Evolutionary conservation across 2,113 vertebrate species (phyloP).

Genomic region (Elephas maximus): DNA sequence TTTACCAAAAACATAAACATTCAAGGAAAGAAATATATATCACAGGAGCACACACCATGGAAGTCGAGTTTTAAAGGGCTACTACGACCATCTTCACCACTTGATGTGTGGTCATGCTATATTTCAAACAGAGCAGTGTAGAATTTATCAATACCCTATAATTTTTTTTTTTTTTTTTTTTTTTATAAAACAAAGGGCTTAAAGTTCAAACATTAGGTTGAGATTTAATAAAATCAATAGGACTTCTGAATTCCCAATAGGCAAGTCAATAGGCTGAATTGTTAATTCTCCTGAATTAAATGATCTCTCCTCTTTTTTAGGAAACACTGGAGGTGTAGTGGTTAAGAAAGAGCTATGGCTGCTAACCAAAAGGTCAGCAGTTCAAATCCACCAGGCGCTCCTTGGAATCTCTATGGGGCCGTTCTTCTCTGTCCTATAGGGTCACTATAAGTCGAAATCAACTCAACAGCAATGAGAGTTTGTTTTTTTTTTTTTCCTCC

Average conservation of each 20-base stretch:
- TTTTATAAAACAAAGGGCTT: background rate
- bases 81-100: background rate
- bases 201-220: background rate
- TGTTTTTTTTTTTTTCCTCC: background rate
- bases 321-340: too few species aligned
- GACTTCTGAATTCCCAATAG: background rate
- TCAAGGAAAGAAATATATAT: background rate
- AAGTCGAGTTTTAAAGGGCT: background rate
- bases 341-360: too few species aligned
- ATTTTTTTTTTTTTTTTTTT: background rate
- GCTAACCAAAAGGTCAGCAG: too few species aligned
- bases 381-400: too few species aligned
- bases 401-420: too few species aligned
- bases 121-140: background rate
- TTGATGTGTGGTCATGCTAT: background rate
- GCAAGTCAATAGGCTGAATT: background rate
- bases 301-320: background rate
- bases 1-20: constrained; percentile 6
- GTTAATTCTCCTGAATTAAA: background rate
- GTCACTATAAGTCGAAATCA: too few species aligned
- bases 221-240: constrained; percentile 23
- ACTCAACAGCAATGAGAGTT: too few species aligned
- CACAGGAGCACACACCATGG: background rate
- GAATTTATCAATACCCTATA: background rate
- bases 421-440: too few species aligned